Evolutionary conservation across 1,140 invertebrate genomes (phyloP).

Genomic region (Temnothorax longispinosus): DNA sequence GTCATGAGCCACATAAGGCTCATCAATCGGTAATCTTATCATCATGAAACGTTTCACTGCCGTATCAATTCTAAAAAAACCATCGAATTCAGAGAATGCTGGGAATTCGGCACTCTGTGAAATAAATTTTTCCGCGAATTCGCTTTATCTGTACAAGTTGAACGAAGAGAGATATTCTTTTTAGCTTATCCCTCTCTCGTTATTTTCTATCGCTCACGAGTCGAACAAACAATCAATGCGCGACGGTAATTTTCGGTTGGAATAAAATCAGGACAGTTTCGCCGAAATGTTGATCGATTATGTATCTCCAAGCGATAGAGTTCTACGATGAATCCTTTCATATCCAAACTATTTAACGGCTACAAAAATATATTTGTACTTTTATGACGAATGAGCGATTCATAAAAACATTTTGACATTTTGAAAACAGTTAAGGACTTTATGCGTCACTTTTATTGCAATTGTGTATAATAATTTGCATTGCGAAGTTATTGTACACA

Average conservation of each 20-base stretch:
- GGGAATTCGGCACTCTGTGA: background rate
- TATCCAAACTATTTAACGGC: background rate
- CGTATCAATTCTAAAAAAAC: constrained; percentile 16
- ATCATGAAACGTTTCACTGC: background rate
- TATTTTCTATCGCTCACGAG: background rate
- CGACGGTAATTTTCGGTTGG: background rate
- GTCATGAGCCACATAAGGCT: background rate
- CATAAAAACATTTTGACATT: background rate
- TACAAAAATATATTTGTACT: background rate
- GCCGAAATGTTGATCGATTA: no score
- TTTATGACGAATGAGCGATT: background rate
- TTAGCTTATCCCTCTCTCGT: background rate
- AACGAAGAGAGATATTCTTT: background rate
- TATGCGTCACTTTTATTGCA: background rate
- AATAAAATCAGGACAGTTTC: background rate
- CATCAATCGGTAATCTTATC: background rate
- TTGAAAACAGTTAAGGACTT: background rate
- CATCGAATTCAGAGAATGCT: background rate
- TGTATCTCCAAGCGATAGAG: background rate
- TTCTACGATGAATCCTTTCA: background rate
- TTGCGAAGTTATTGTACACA: background rate
- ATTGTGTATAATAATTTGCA: background rate
- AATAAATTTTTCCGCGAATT: background rate
- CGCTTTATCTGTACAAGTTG: background rate
- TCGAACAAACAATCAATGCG: background rate